Base-by-base conservation (phyloP, 2,888 invertebrate genomes). In the Drosophila diplacantha region DNA sequence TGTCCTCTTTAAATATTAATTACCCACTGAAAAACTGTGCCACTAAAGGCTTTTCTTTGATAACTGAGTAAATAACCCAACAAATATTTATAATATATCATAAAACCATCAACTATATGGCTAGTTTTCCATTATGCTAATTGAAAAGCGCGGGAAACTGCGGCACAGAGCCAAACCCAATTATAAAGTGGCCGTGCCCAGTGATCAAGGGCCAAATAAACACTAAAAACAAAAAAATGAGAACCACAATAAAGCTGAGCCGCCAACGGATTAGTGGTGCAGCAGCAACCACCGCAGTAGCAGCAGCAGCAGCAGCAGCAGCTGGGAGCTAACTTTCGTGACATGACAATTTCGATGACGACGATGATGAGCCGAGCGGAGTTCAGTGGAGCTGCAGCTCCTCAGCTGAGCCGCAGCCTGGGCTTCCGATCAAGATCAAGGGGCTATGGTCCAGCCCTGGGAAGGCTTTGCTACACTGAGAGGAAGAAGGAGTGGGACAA, bases 281-380 rank as follows among this genome's bases (percentile, higher is more conserved):
- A 18, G 24, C 41, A 43, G 51, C 50, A 41, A 47, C 63, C 53
- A 31, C 52, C 47, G 46, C 50, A 56, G 53, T 75, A 62, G 53
- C 56, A 47, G 31, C 34, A 34, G 29, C 26, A 52, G 14, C 32
- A 46, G 49, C 26, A 35, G 44, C 66, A 72, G 71, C 72, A 70
- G 74, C 82, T 78, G 76, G 74, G 73, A 83, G 84, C 79, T 73
- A 77, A 75, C 78, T 84, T 76, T 80, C 81, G 79, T 79, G 79
- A 84, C 83, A 80, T 83, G 83, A 83, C 79, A 83, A 84, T 81
- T 83, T 75, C 74, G 74, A 77, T 73, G 79, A 80, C 72, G 78
- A 78, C 61, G 80, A 81, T 79, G 77, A 81, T 76, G 76, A 80
- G 75, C 75, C 39, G 50, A 41, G 50, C 43, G 29, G 22, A 32